These are phyloP conservation scores for Pleuronectes platessa DNA, from an alignment of 2,113 vertebrate species.

Conservation along the genomic window DNA sequence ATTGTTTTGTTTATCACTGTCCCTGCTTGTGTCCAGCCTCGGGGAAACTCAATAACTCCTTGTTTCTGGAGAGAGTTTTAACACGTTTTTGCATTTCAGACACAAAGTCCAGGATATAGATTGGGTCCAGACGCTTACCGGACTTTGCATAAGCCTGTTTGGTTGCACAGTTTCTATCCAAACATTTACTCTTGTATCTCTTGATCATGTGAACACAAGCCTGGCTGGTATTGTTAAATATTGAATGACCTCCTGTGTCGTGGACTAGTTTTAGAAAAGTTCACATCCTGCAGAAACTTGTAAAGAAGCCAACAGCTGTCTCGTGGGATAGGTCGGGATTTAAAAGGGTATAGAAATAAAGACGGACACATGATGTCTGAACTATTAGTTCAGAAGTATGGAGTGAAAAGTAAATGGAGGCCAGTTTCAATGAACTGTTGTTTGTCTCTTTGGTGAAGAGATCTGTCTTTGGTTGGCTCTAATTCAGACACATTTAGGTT, in stretches of 20 bases:
- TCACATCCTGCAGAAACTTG: background rate
- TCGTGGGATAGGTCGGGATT: no score
- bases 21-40: background rate
- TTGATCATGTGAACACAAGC: constrained; percentile 39
- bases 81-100: background rate
- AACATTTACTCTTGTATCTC: constrained; percentile 22
- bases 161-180: constrained; percentile 2
- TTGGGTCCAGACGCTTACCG: background rate
- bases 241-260: constrained; percentile 44
- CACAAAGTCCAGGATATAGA: no score
- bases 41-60: background rate
- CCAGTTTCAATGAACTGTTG: background rate
- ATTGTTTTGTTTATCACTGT: background rate
- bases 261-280: constrained; percentile 44
- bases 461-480: background rate
- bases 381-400: background rate
- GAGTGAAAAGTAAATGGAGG: background rate
- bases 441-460: background rate
- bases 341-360: background rate
- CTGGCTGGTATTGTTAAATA: constrained; percentile 53
- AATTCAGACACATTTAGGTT: background rate
- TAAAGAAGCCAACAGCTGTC: no score
- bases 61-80: background rate
- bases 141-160: background rate
- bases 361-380: background rate